Percentiles rank a stretch among this genome's conserved stretches.
These are phyloP conservation scores for Crotalus viridis DNA, from an alignment of 2,113 vertebrate genomes.

Conservation along the genomic window DNA sequence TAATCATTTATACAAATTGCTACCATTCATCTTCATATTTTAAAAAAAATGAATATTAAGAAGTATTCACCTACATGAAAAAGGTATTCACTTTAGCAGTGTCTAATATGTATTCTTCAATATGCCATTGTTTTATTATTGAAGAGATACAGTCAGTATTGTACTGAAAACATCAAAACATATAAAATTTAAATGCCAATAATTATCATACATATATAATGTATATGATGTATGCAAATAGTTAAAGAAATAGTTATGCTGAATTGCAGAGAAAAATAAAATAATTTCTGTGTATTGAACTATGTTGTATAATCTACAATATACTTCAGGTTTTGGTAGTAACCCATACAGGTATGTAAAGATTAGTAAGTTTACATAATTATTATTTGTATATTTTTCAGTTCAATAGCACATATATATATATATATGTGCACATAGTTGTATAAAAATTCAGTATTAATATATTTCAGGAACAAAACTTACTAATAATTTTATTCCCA, in stretches of 20 bases:
- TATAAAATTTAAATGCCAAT: neutral
- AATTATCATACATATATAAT: neutral
- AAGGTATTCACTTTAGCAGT: neutral
- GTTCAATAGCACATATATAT: neutral
- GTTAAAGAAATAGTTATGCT: neutral
- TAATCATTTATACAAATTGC: slow-evolving; percentile 3
- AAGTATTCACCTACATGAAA: neutral
- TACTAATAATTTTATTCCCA: neutral
- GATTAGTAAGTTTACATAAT: neutral
- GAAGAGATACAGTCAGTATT: neutral
- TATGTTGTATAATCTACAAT: neutral
- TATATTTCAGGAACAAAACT: neutral
- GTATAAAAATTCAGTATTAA: neutral
- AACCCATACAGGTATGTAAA: neutral
- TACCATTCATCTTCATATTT: neutral
- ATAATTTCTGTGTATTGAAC: neutral
- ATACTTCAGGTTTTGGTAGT: neutral
- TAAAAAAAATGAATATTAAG: neutral
- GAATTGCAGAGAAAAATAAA: neutral
- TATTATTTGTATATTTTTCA: neutral
- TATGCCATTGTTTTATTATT: neutral
- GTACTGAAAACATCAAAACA: neutral
- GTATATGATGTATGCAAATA: neutral
- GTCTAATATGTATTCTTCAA: neutral
- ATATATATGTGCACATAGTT: neutral